These are phyloP conservation scores for Maniola jurtina DNA, from an alignment of 1,140 invertebrate genomes.

Conservation along the genomic window DNA sequence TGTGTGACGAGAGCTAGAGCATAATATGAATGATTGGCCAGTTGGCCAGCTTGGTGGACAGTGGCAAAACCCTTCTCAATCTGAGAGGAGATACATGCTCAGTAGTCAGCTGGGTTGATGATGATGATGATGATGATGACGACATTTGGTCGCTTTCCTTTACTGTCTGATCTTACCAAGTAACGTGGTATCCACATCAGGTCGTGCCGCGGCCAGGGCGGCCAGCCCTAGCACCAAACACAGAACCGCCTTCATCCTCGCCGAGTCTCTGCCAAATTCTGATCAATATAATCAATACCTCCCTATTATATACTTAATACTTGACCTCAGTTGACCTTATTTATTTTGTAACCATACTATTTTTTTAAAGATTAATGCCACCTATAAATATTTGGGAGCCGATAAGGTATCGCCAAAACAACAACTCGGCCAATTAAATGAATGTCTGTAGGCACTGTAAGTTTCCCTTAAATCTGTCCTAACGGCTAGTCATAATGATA, in stretches of 20 bases:
- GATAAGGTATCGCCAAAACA: not conserved
- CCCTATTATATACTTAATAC: constrained; percentile 46
- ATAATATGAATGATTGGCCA: no score
- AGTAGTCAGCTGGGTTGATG: no score
- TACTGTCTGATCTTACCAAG: not conserved
- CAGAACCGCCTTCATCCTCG: constrained; percentile 53
- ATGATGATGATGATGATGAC: no score
- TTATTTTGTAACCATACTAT: constrained; percentile 4
- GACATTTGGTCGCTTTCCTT: not conserved
- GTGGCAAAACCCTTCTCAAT: no score
- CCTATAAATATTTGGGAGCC: not conserved
- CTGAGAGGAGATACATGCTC: no score
- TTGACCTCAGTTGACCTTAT: constrained; percentile 26
- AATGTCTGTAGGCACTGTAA: no score
- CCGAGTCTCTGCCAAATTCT: constrained; percentile 50
- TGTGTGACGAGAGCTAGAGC: no score
- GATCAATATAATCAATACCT: not conserved
- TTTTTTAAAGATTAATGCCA: not conserved
- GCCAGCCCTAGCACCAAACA: constrained; percentile 49
- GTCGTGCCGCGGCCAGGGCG: constrained; percentile 47
- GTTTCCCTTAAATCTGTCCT: no score
- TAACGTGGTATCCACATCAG: constrained; percentile 20
- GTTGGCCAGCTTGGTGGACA: no score
- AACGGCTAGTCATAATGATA: no score
- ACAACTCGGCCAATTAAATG: not conserved